These are phyloP conservation scores for Trichonephila clavata DNA, from an alignment of 1,140 invertebrate species.

Conservation along the genomic window DNA sequence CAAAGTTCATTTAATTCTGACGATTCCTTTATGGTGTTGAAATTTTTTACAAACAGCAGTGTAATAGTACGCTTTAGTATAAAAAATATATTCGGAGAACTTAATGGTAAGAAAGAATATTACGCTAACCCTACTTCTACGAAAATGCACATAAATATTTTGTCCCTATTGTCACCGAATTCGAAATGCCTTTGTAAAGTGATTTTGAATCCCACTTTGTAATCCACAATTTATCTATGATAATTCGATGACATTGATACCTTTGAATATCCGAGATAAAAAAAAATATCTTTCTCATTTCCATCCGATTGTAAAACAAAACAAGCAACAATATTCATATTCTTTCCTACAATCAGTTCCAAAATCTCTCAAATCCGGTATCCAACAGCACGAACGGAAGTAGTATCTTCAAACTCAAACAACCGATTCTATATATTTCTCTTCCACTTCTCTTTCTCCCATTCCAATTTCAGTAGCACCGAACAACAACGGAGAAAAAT, in stretches of 20 bases:
- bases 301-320: neutral
- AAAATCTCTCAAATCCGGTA: neutral
- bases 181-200: no score
- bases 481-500: conserved; percentile 10
- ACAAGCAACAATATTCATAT: neutral
- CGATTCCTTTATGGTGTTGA: no score
- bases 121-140: no score
- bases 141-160: no score
- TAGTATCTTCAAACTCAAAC: neutral
- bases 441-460: neutral
- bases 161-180: no score
- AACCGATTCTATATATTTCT: neutral
- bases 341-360: neutral
- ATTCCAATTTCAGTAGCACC: neutral
- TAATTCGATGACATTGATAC: neutral
- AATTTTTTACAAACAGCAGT: no score
- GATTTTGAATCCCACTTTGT: no score
- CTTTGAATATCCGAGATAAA: neutral
- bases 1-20: no score
- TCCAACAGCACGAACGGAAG: neutral
- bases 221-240: neutral
- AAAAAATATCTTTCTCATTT: neutral
- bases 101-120: no score
- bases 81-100: no score
- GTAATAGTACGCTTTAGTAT: no score